Evolutionary conservation across 2,797 vertebrate species (phyloP).

Genomic region (Argentina silus): DNA sequence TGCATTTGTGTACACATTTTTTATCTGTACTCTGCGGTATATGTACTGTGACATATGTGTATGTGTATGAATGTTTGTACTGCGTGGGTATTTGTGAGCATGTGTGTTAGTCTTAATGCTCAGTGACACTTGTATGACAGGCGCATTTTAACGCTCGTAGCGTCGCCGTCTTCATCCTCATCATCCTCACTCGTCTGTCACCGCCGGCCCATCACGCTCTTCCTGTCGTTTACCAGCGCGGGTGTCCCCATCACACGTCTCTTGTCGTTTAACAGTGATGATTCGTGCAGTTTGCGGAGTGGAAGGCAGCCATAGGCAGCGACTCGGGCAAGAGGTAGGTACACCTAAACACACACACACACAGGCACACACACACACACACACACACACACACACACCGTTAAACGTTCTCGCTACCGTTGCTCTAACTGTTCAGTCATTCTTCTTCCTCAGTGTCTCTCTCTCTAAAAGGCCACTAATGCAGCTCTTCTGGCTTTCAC

Average conservation of each 20-base stretch:
- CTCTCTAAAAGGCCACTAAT: no score
- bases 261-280: constrained; percentile 20
- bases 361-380: background rate
- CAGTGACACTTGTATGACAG: constrained; percentile 24
- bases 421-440: background rate
- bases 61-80: constrained; percentile 5
- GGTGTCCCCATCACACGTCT: constrained; percentile 1
- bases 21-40: background rate
- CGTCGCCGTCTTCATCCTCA: background rate
- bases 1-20: background rate
- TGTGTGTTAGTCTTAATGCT: constrained; percentile 8
- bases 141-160: constrained; percentile 26
- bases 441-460: background rate
- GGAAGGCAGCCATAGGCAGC: constrained; percentile 7
- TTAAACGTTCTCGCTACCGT: background rate
- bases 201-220: background rate
- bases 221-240: background rate
- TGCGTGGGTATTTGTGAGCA: constrained; percentile 3
- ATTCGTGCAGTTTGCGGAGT: constrained; percentile 7
- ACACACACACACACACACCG: background rate
- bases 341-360: background rate
- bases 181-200: constrained; percentile 3
- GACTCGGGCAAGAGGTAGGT: constrained; percentile 16
- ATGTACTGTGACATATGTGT: background rate
- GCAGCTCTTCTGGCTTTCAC: no score